Evolutionary conservation across 2,797 vertebrate genomes (phyloP), one percentile per base, ranked within the genome.

Genomic region (Coendou prehensilis): DNA sequence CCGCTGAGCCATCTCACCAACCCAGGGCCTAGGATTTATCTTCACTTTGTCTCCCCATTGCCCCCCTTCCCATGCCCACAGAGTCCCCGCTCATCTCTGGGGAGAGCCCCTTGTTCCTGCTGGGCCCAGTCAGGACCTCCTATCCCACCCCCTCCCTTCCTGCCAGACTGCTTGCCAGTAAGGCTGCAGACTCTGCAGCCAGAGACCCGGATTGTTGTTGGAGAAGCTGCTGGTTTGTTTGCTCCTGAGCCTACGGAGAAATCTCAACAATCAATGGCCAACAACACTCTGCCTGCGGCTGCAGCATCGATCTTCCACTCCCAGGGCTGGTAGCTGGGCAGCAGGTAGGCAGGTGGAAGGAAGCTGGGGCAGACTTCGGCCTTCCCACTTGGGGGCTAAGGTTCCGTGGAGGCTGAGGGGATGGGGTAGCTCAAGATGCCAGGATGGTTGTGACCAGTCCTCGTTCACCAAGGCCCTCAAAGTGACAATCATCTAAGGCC

Each of bases 261-360:
- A 98, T 97, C 97, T 91, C 96, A 97, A 96, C 98, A 98, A 98
- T 98, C 98, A 97, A 98, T 98, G 97, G 82, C 91, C 96, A 97
- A 88, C 94, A 98, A 96, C 92, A 93, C 93, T 95, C 91, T 93
- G 97, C 93, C 33, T 30, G 95, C 8, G 15, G 97, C 97, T 97
- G 95, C 64, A 9, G 90, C 92, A 98, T 98, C 6, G 96, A 98
- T 97, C 95, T 61, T 97, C 23, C 45, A 71, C 50, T 96, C 47
- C 75, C 30, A 76, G 71, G 73, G 83, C 69, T 89, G 88, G 96
- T 11, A 59, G 87, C 88, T 47, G 28, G 22, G 71, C 15, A 8
- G 89, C 91, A 96, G 94, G 95, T 95, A 96, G 91, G 96, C 82
- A 97, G 73, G 79, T 92, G 78, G 80, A 90, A 83, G 93, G 92